Base-by-base conservation (phyloP, 2,113 vertebrate species). In the Sitta europaea region DNA sequence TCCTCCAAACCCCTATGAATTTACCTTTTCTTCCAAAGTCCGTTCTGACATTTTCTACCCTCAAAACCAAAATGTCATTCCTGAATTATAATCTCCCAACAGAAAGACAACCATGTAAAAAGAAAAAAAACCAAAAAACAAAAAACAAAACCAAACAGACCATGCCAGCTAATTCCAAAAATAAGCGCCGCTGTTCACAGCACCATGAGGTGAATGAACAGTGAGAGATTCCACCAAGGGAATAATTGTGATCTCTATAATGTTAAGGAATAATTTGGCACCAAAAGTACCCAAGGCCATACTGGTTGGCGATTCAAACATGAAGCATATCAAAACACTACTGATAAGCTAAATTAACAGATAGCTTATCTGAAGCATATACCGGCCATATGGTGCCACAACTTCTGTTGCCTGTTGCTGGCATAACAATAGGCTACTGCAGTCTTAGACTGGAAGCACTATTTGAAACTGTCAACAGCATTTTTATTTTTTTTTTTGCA, bases 351-450 rank as follows among this genome's bases (percentile, higher is more conserved):
- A 98, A 98, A 98, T 98, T 98, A 98, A 97, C 98, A 98, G 98
- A 98, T 98, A 98, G 98, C 98, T 98, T 98, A 99, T 98, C 98
- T 98, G 98, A 98, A 98, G 98, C 98, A 98, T 98, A 99, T 98
- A 99, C 97, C 94, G 98, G 98, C 99, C 99, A 99, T 99, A 99
- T 99, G 99, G 99, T 99, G 98, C 98, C 98, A 98, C 98, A 98
- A 98, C 98, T 98, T 98, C 98, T 97, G 97, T 98, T 97, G 98
- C 99, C 98, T 99, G 99, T 99, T 99, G 99, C 99, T 98, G 98
- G 97, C 97, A 95, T 98, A 98, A 99, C 99, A 99, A 99, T 99
- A 97, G 99, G 97, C 97, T 94, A 96, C 97, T 95, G 97, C 97
- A 98, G 98, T 98, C 97, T 97, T 97, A 96, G 97, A 98, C 97